Conservation (phyloP, 2,113 vertebrate genomes). For the Thunnus maccoyii region DNA sequence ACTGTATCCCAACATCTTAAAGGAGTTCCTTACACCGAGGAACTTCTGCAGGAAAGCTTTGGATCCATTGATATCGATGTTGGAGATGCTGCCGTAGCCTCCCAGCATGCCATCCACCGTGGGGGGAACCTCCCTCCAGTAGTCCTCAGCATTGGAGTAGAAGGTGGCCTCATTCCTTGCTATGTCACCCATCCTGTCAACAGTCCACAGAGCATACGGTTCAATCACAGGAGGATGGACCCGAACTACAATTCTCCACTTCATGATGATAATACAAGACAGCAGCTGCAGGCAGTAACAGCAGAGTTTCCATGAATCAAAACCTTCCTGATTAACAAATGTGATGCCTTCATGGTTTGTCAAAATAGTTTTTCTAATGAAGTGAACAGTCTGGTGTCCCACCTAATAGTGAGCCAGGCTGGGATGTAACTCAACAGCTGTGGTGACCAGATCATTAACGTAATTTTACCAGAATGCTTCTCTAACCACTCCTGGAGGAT, state of each 20-base stretch:
- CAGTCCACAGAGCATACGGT: background rate
- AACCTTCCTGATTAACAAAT: no score
- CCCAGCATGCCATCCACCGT: constrained; percentile 98
- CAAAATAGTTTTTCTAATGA: no score
- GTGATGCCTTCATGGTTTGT: no score
- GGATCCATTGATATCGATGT: constrained; percentile 94
- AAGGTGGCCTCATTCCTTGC: constrained; percentile 88
- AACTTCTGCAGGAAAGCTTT: constrained; percentile 93
- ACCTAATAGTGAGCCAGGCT: no score
- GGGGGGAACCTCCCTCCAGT: constrained; percentile 92
- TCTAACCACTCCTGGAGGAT: no score
- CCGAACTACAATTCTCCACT: background rate
- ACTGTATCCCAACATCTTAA: background rate
- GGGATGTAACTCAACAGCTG: no score
- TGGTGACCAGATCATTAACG: no score
- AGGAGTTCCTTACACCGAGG: constrained; percentile 87
- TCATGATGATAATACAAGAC: no score
- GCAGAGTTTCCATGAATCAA: no score
- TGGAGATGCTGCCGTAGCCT: constrained; percentile 96
- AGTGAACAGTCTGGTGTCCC: no score
- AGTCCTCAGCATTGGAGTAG: constrained; percentile 94
- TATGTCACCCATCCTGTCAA: constrained; percentile 88
- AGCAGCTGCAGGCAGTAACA: no score
- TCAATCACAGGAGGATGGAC: background rate
- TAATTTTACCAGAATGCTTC: no score